phyloP scores from a whole-genome alignment of 2,888 invertebrate genomes.

The Cheilosia variabilis region DNA sequence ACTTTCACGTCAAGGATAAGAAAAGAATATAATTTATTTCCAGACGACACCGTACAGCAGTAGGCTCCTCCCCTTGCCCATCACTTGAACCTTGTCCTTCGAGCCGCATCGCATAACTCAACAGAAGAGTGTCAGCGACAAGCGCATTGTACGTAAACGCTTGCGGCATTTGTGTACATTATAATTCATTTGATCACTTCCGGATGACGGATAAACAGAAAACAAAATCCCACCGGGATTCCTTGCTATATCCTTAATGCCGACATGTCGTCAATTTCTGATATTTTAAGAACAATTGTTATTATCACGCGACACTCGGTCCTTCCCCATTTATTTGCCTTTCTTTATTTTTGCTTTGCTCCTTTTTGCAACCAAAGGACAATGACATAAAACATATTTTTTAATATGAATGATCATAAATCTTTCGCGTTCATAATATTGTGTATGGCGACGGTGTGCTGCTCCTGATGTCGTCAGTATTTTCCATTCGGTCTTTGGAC shows the following conservation, averaged over 20 bases:
- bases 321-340: constrained; percentile 34
- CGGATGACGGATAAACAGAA: constrained; percentile 44
- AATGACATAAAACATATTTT: constrained; percentile 74
- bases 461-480: constrained; percentile 45
- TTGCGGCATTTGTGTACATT: constrained; percentile 61
- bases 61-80: constrained; percentile 36
- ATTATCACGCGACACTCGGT: constrained; percentile 69
- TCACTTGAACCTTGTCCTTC: constrained; percentile 60
- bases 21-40: constrained; percentile 56
- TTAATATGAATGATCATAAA: constrained; percentile 76
- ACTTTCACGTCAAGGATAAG: constrained; percentile 61
- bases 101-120: constrained; percentile 46
- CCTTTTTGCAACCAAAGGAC: constrained; percentile 58
- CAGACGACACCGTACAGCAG: constrained; percentile 56
- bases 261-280: constrained; percentile 57
- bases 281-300: constrained; percentile 72
- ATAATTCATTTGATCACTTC: constrained; percentile 72
- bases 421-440: constrained; percentile 68
- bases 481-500: constrained; percentile 36
- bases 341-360: constrained; percentile 6
- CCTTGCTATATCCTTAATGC: constrained; percentile 1
- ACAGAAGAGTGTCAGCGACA: constrained; percentile 53
- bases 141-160: constrained; percentile 63
- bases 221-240: constrained; percentile 19
- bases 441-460: constrained; percentile 39